A percentile compares a stretch with the other conserved stretches of the same genome.
Evolutionary conservation across 2,888 invertebrate species (phyloP).

Genomic region (Nemoura dubitans): DNA sequence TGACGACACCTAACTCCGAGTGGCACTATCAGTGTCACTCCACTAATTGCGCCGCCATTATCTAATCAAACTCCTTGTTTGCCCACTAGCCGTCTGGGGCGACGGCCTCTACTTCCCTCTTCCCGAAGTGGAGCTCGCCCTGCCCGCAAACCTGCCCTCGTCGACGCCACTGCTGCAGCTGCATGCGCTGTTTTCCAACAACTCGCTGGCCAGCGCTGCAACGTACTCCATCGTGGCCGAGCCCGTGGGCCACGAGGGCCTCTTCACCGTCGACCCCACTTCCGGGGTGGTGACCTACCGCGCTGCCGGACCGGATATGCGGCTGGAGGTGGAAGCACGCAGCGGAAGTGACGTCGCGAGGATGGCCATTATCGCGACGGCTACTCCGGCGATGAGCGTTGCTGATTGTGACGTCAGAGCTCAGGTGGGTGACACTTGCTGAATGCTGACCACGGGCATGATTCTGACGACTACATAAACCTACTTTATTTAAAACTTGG

Average conservation of each 20-base stretch:
- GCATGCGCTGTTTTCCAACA: background rate
- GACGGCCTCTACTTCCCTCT: constrained; percentile 28
- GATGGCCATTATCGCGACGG: background rate
- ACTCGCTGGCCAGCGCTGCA: background rate
- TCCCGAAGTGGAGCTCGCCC: constrained; percentile 18
- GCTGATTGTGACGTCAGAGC: background rate
- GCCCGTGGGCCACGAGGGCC: background rate
- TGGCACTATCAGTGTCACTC: too few species aligned
- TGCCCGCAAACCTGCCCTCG: constrained; percentile 10
- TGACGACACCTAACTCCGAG: too few species aligned
- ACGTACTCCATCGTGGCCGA: background rate
- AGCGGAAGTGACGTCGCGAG: constrained; percentile 14
- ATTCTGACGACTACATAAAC: too few species aligned
- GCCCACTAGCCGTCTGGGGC: background rate
- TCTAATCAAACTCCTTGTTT: background rate
- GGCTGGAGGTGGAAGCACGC: constrained; percentile 26
- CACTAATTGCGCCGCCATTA: background rate
- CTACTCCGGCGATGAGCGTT: background rate
- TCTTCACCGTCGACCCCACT: background rate
- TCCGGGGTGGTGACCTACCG: background rate
- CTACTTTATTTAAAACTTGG: too few species aligned
- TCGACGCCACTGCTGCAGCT: constrained; percentile 14
- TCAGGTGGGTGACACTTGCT: background rate
- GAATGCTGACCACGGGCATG: too few species aligned
- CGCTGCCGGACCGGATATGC: constrained; percentile 3